Evolutionary conservation across 2,888 invertebrate species (phyloP).

Genomic region (Dimorphilus gyrociliatus): DNA sequence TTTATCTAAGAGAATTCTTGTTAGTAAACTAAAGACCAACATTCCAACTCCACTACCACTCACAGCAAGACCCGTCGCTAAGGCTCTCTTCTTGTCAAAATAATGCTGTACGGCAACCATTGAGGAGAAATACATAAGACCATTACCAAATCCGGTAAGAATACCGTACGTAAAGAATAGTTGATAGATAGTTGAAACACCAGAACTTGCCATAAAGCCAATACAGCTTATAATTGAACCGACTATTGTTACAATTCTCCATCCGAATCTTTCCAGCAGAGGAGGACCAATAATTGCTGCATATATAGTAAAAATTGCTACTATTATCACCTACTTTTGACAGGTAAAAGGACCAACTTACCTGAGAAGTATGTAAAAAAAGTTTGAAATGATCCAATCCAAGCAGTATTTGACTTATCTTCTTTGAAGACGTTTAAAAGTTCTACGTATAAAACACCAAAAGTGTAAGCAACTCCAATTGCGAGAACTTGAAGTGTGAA

Average conservation of each 20-base stretch:
- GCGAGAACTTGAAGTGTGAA: too few species aligned
- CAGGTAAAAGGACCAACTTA: too few species aligned
- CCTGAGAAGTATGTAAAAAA: conserved; percentile 11
- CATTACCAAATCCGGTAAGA: conserved; percentile 44
- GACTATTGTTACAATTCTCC: conserved; percentile 69
- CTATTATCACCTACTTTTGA: too few species aligned
- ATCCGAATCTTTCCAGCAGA: conserved; percentile 85
- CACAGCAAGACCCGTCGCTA: conserved; percentile 11
- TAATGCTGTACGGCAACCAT: conserved; percentile 11
- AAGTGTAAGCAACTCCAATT: conserved; percentile 11
- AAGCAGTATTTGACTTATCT: conserved; percentile 8
- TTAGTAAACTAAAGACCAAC: background rate
- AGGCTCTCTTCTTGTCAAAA: conserved; percentile 38
- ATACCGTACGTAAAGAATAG: conserved; percentile 79
- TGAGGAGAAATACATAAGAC: conserved; percentile 11
- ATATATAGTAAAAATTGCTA: too few species aligned
- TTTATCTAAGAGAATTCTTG: background rate
- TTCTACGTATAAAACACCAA: conserved; percentile 9
- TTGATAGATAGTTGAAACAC: conserved; percentile 61
- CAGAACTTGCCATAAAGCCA: conserved; percentile 61
- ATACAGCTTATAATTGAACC: conserved; percentile 56
- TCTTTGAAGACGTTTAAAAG: conserved; percentile 7
- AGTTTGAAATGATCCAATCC: conserved; percentile 12
- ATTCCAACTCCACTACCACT: conserved; percentile 8
- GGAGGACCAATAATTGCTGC: conserved; percentile 85